Conservation (phyloP, 2,797 vertebrate species). For the Hypotaenidia philippensis region DNA sequence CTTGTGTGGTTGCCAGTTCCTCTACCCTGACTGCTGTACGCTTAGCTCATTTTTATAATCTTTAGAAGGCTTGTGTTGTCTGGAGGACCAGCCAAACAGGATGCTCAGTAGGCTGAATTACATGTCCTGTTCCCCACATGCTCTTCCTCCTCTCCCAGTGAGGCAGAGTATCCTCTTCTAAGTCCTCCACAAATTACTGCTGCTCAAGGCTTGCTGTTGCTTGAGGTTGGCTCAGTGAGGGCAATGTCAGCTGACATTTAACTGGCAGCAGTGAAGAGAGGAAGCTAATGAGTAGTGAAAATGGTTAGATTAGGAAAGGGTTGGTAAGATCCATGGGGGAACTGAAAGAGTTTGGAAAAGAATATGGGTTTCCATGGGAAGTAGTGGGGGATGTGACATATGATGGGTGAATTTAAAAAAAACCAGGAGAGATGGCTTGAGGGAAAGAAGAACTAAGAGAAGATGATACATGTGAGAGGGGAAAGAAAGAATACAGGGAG, state of each 20-base stretch:
- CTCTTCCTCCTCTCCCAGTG: not conserved
- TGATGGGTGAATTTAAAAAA: not conserved
- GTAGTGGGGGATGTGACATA: not conserved
- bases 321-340: not conserved
- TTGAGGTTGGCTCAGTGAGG: not conserved
- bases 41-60: constrained; percentile 4
- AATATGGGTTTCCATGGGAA: not conserved
- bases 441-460: not conserved
- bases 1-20: constrained; percentile 4
- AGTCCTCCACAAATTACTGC: not conserved
- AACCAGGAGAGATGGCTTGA: fast-evolving
- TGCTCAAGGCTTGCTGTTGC: not conserved
- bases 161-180: not conserved
- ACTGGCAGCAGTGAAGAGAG: not conserved
- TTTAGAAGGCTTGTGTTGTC: constrained; percentile 13
- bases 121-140: not conserved
- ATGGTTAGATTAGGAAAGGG: not conserved
- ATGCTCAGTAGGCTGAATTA: not conserved
- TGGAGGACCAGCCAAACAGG: not conserved
- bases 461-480: not conserved
- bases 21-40: not conserved
- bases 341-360: not conserved
- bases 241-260: not conserved
- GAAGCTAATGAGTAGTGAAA: not conserved
- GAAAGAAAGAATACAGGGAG: not conserved